Conservation (phyloP, 1,140 invertebrate genomes). For the Stegodyphus mimosarum region DNA sequence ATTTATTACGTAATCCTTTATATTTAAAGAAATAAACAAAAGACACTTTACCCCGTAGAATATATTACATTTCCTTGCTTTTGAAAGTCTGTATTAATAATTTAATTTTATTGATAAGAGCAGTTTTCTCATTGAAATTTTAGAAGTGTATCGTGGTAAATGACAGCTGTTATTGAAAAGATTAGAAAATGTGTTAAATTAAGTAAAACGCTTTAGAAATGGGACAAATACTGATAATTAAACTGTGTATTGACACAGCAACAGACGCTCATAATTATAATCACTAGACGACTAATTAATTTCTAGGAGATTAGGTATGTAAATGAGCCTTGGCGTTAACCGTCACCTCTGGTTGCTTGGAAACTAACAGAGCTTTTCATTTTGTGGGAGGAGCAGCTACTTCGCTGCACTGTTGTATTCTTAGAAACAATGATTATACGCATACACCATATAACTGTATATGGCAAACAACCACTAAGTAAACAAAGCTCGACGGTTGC, state of each 20-base stretch:
- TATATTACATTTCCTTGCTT: too few species aligned
- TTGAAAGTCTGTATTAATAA: too few species aligned
- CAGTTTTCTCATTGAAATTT: too few species aligned
- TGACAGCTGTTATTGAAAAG: neutral
- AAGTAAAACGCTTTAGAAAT: neutral
- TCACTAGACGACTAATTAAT: conserved; percentile 33
- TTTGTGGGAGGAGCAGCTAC: neutral
- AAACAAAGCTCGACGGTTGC: too few species aligned
- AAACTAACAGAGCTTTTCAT: neutral
- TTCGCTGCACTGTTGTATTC: neutral
- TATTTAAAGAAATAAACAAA: too few species aligned
- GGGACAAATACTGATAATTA: conserved; percentile 1
- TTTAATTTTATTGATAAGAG: too few species aligned
- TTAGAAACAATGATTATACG: too few species aligned
- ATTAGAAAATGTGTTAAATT: neutral
- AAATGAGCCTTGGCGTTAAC: conserved; percentile 8
- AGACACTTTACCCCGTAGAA: too few species aligned
- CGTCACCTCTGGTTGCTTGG: conserved; percentile 7
- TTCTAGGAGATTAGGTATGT: conserved; percentile 28
- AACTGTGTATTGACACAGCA: conserved; percentile 22
- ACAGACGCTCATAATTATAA: conserved; percentile 43
- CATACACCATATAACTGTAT: too few species aligned
- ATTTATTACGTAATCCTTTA: too few species aligned
- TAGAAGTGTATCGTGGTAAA: too few species aligned
- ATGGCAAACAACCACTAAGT: too few species aligned